Conservation (phyloP, 2,888 invertebrate species). For the Actias luna region DNA sequence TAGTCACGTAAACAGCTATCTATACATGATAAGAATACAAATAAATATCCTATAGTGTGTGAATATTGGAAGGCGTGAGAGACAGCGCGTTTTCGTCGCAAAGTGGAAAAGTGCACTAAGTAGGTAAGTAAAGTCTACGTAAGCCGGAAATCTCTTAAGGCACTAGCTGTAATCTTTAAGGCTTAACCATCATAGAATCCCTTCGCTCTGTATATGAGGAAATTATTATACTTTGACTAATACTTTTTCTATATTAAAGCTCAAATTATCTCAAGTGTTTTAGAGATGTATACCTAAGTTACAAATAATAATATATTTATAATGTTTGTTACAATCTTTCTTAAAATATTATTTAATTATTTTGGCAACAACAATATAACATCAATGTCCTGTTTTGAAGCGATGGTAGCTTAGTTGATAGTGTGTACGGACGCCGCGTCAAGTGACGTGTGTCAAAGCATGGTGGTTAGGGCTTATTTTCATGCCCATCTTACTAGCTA, state of each 20-base stretch:
- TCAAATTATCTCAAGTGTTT: background rate
- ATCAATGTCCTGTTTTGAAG: too few species aligned
- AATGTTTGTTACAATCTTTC: too few species aligned
- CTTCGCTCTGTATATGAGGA: constrained; percentile 1
- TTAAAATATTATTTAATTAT: too few species aligned
- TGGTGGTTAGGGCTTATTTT: too few species aligned
- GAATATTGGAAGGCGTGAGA: constrained; percentile 12
- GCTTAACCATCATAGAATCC: constrained; percentile 33
- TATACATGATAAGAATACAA: background rate
- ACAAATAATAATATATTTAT: background rate
- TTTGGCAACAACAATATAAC: too few species aligned
- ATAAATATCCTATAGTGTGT: background rate
- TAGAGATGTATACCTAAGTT: background rate
- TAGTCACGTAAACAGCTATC: too few species aligned
- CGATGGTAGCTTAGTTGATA: too few species aligned
- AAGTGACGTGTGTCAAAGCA: too few species aligned
- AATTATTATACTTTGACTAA: constrained; percentile 5
- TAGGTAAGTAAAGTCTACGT: constrained; percentile 46
- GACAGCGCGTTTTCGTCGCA: constrained; percentile 25
- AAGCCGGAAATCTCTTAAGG: constrained; percentile 61
- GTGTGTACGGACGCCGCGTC: too few species aligned
- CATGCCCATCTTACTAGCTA: too few species aligned
- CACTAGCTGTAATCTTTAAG: constrained; percentile 50
- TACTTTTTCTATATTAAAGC: background rate
- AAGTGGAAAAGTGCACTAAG: constrained; percentile 49